These are phyloP conservation scores for Bubo scandiacus DNA, from an alignment of 2,113 vertebrate genomes.

Conservation along the genomic window DNA sequence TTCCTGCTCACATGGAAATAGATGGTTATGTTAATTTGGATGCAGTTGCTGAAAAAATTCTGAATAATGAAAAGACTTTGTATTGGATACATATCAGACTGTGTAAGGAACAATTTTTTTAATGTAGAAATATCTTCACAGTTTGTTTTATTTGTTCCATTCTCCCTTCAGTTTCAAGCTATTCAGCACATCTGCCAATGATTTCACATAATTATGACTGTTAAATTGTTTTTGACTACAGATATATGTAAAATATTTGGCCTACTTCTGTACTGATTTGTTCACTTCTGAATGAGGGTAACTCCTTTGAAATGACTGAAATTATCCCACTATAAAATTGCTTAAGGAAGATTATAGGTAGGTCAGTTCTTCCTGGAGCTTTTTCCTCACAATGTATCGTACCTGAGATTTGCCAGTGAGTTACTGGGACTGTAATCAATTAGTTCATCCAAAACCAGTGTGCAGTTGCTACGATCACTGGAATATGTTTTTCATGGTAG, in stretches of 20 bases:
- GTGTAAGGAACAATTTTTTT: constrained; percentile 14
- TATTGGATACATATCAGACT: constrained; percentile 44
- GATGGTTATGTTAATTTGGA: constrained; percentile 65
- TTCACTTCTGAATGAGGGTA: not conserved
- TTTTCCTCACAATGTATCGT: not conserved
- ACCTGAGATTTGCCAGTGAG: not conserved
- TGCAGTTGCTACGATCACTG: not conserved
- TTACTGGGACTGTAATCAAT: not conserved
- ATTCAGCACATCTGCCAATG: not conserved
- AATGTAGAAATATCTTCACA: constrained; percentile 20
- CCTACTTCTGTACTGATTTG: not conserved
- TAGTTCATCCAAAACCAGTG: not conserved
- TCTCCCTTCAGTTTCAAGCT: constrained; percentile 14
- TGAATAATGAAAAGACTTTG: constrained; percentile 61
- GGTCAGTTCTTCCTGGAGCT: not conserved
- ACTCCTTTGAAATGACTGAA: not conserved
- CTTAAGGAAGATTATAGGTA: not conserved
- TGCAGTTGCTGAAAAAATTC: constrained; percentile 44
- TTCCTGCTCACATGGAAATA: constrained; percentile 63
- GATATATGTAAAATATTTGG: not conserved
- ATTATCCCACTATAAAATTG: not conserved
- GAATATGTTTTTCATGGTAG: not conserved
- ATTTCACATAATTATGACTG: not conserved
- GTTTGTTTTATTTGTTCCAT: constrained; percentile 34
- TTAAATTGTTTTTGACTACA: not conserved